Evolutionary conservation across 2,888 invertebrate genomes (phyloP), one percentile per base, ranked within the genome.

Genomic region (Poecilus cupreus): DNA sequence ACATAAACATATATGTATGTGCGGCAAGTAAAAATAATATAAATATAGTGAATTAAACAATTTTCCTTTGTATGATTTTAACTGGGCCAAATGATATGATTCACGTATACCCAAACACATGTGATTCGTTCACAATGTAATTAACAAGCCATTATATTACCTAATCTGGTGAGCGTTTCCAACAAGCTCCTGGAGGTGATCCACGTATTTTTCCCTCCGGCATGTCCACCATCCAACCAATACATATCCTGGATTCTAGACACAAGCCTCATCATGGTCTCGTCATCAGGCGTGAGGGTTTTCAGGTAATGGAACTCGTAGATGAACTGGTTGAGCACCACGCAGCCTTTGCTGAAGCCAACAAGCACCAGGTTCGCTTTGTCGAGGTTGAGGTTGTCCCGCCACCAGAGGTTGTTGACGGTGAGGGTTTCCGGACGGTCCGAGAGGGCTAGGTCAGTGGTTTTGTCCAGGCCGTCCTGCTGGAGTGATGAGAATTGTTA

Each of bases 311-410:
- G 93, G 89, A 97, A 94, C 90, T 97, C 97, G 88, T 95, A 94
- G 75, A 97, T 91, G 84, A 97, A 91, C 91, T 98, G 97, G 91
- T 97, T 98, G 85, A 97, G 92, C 82, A 97, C 97, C 82, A 97
- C 96, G 89, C 96, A 97, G 82, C 97, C 97, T 91, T 98, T 97
- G 89, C 97, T 97, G 89, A 97, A 97, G 1, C 96, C 97, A 82
- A 96, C 91, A 83, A 96, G 88, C 60, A 91, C 91, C 82, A 95
- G 89, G 83, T 91, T 89, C 3, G 91, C 89, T 86, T 92, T 91
- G 86, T 93, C 92, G 85, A 94, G 87, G 37, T 91, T 89, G 16
- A 93, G 87, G 81, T 89, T 88, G 68, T 92, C 91, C 0, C 91
- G 89, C 93, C 93, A 93, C 92, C 93, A 92, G 13, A 92, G 87